phyloP scores from a whole-genome alignment of 2,113 vertebrate species.

The Pogona vitticeps region DNA sequence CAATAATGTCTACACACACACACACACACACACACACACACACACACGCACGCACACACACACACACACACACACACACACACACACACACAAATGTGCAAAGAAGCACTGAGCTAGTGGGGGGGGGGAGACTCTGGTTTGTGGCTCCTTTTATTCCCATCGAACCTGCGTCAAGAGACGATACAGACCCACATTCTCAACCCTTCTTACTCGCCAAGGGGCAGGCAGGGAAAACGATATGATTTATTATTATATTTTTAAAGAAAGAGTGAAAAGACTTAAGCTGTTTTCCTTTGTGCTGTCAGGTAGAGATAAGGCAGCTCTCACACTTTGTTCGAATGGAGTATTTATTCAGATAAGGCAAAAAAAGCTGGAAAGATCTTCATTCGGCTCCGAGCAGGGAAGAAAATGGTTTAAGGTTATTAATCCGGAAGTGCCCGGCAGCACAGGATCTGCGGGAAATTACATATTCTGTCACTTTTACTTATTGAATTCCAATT shows the following conservation, averaged over 20 bases:
- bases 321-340: constrained; percentile 65
- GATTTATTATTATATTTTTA: constrained; percentile 53
- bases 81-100: too few species aligned
- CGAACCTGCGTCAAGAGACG: not conserved
- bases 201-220: constrained; percentile 39
- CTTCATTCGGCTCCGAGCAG: constrained; percentile 33
- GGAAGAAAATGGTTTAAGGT: constrained; percentile 65
- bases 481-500: constrained; percentile 81
- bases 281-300: constrained; percentile 67
- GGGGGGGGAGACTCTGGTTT: not conserved
- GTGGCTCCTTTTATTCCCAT: too few species aligned
- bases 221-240: constrained; percentile 68
- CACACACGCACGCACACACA: too few species aligned
- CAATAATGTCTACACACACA: not conserved
- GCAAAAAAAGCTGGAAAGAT: constrained; percentile 59
- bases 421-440: constrained; percentile 78
- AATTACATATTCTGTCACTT: constrained; percentile 85
- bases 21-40: too few species aligned
- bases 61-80: too few species aligned
- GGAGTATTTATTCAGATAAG: constrained; percentile 74
- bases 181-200: not conserved
- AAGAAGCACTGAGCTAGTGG: too few species aligned
- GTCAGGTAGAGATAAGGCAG: constrained; percentile 68
- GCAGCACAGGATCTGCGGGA: constrained; percentile 73
- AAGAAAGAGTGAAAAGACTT: constrained; percentile 47